Evolutionary conservation across 2,113 vertebrate species (phyloP).

Genomic region (Salvator merianae): DNA sequence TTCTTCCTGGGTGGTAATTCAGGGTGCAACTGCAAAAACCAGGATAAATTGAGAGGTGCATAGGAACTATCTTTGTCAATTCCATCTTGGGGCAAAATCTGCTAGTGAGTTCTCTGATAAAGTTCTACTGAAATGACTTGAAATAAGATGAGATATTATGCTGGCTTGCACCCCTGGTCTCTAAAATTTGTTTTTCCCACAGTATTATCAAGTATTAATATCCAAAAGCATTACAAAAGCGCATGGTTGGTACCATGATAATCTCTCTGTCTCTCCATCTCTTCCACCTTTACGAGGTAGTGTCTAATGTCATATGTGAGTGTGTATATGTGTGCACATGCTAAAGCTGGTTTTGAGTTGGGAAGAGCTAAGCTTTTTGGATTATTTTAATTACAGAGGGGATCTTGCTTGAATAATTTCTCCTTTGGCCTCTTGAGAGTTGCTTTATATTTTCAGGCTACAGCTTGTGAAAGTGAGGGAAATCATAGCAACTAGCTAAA

Average conservation of each 20-base stretch:
- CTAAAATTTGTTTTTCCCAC: not conserved
- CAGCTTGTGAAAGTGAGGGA: slow-evolving; percentile 14
- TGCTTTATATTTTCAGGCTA: slow-evolving; percentile 35
- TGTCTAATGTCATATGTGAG: not conserved
- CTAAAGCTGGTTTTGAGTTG: not conserved
- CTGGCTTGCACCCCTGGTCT: no score
- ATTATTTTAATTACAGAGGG: slow-evolving; percentile 1
- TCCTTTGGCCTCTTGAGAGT: slow-evolving; percentile 25
- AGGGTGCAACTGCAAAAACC: no score
- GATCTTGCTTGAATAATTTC: not conserved
- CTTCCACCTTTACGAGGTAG: not conserved
- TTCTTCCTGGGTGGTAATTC: no score
- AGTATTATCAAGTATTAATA: not conserved
- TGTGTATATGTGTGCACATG: not conserved
- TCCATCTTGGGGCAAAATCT: no score
- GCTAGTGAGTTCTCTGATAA: no score
- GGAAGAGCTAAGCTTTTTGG: not conserved
- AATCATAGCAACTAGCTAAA: slow-evolving; percentile 36
- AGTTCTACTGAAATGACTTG: no score
- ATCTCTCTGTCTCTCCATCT: no score
- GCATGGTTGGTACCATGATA: not conserved
- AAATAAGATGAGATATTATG: no score
- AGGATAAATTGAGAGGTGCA: no score
- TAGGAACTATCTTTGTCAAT: no score
- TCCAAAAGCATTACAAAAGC: not conserved